Evolutionary conservation across 2,888 invertebrate species (phyloP), one percentile per base, ranked within the genome.

Genomic region (Oxystoma pomonae): DNA sequence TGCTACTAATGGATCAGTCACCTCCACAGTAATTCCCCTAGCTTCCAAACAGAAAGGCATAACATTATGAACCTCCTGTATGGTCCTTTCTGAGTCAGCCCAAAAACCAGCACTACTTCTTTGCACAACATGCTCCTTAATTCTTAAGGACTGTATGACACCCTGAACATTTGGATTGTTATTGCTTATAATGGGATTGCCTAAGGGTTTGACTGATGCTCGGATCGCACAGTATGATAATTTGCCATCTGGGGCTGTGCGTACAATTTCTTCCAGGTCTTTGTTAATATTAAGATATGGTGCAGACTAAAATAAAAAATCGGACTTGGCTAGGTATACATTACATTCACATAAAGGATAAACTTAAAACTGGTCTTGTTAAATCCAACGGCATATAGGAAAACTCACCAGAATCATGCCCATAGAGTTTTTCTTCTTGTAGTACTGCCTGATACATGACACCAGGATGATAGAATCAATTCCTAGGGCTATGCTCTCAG

Each of bases 71-170:
- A 90, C 87, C 73, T 91, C 89, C 74, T 92, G 90, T 66, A 94
- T 87, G 1, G 89, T 86, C 68, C 90, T 86, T 51, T 90, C 88
- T 73, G 90, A 90, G 72, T 94, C 91, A 0, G 90, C 88, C 93
- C 93, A 93, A 80, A 92, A 92, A 2, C 93, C 93, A n/a, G 90
- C 88, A 2, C 90, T 88, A 35, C 88, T 90, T 71, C 92, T 83
- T n/a, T 91, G 89, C 67, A 92, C 86, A 2, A 91, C 88, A 82
- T 92, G 92, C 80, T 93, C 92, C 74, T 90, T 90, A 56, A 92
- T 86, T 72, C 89, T 89, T 59, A 93, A 83, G 70, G 90, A 87
- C 76, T 93, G 92, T 55, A 94, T 81, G 5, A 93, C 93, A 53
- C 93, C 93, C 19, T 87, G 87, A 1, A 92, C 85, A 60, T 86